Conservation (phyloP, 2,888 invertebrate species). For the Epiblema foenella region DNA sequence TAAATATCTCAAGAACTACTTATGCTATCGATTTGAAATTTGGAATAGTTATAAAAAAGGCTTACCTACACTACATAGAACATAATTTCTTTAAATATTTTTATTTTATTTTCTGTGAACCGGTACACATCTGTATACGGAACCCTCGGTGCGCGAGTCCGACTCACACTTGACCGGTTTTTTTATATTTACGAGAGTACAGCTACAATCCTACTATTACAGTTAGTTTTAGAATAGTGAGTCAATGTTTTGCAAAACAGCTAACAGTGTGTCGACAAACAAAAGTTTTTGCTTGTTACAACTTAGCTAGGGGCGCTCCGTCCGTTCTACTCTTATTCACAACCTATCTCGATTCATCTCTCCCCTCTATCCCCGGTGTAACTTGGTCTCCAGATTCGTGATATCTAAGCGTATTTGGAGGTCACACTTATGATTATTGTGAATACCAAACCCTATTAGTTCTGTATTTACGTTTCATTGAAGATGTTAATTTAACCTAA, state of each 20-base stretch:
- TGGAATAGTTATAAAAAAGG: no score
- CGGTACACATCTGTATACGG: no score
- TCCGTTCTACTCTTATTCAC: background rate
- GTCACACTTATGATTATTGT: background rate
- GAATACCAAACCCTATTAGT: conserved; percentile 1
- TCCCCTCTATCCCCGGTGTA: background rate
- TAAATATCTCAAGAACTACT: no score
- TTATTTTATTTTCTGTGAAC: no score
- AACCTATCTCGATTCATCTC: background rate
- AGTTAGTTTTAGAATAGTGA: conserved; percentile 8
- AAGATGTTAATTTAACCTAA: background rate
- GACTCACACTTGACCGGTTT: no score
- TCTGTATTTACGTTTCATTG: background rate
- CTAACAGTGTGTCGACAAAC: conserved; percentile 23
- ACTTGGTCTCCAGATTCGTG: background rate
- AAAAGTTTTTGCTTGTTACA: conserved; percentile 38
- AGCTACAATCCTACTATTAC: background rate
- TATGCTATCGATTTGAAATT: no score
- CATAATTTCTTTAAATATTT: no score
- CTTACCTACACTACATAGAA: no score
- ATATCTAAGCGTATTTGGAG: background rate
- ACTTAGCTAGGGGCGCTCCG: conserved; percentile 4
- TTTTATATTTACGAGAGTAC: background rate
- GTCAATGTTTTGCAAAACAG: conserved; percentile 18
- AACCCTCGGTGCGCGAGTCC: no score